Conservation (phyloP, 1,140 invertebrate species). For the Pseudobourletiella spinata region DNA sequence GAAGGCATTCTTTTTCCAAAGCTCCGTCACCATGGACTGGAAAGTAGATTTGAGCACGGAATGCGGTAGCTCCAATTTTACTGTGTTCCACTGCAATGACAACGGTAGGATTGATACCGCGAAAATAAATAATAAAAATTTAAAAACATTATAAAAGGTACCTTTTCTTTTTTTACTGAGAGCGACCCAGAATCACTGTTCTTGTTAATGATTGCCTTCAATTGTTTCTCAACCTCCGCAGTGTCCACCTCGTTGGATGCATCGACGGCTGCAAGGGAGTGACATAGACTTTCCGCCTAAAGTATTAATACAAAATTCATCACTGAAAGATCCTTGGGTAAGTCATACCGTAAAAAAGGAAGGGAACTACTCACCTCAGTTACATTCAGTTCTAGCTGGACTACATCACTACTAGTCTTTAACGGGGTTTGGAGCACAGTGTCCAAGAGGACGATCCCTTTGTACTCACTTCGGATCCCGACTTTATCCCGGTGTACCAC, state of each 20-base stretch:
- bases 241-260: conserved; percentile 15
- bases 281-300: conserved; percentile 31
- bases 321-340: background rate
- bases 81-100: conserved; percentile 73
- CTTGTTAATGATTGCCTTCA: conserved; percentile 23
- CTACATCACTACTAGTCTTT: conserved; percentile 56
- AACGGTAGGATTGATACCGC: conserved; percentile 39
- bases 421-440: conserved; percentile 75
- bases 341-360: background rate
- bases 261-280: conserved; percentile 23
- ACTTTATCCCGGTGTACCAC: conserved; percentile 40
- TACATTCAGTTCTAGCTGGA: conserved; percentile 71
- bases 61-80: conserved; percentile 69
- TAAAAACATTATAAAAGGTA: conserved; percentile 1
- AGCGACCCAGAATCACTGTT: conserved; percentile 15
- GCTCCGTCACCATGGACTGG: conserved; percentile 63
- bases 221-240: conserved; percentile 22
- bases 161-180: conserved; percentile 33
- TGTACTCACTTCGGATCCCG: conserved; percentile 76
- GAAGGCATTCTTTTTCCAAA: conserved; percentile 69
- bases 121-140: background rate
- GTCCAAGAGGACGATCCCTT: conserved; percentile 76
- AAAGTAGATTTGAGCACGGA: conserved; percentile 66
- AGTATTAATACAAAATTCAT: background rate
- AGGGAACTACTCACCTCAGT: conserved; percentile 57